Conservation (phyloP, 2,797 vertebrate species). For the Pseudochromis fuscus region DNA sequence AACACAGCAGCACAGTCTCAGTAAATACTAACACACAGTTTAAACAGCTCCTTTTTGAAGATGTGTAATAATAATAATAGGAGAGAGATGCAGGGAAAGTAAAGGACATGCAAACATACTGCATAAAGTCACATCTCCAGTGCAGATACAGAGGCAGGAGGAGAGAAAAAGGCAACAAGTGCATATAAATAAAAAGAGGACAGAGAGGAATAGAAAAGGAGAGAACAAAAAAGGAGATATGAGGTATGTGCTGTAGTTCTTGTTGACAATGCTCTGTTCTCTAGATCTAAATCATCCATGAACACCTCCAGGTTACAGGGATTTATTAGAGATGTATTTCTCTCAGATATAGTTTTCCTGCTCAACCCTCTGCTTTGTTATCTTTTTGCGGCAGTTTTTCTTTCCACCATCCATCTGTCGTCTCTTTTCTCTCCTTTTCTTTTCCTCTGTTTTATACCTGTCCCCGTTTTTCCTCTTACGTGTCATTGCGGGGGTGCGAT, state of each 20-base stretch:
- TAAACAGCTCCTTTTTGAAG: background rate
- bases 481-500: conserved; percentile 11
- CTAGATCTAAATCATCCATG: conserved; percentile 62
- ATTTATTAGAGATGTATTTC: conserved; percentile 56
- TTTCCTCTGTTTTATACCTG: conserved; percentile 10
- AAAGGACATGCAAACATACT: background rate
- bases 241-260: conserved; percentile 47
- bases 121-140: conserved; percentile 2
- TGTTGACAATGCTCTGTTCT: conserved; percentile 64
- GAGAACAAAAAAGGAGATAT: conserved; percentile 24
- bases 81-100: background rate
- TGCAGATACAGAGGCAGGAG: background rate
- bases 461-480: background rate
- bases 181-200: conserved; percentile 18
- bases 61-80: background rate
- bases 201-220: conserved; percentile 12
- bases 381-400: conserved; percentile 24
- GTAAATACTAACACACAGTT: conserved; percentile 14
- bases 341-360: conserved; percentile 40
- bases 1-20: too few relatives aligned
- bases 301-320: conserved; percentile 58
- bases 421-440: conserved; percentile 7
- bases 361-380: conserved; percentile 41
- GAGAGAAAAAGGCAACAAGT: background rate
- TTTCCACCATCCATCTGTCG: too few relatives aligned